A percentile compares a stretch with the other conserved stretches of the same genome.
Conservation (phyloP, 2,888 invertebrate species). For the Macaria notata region DNA sequence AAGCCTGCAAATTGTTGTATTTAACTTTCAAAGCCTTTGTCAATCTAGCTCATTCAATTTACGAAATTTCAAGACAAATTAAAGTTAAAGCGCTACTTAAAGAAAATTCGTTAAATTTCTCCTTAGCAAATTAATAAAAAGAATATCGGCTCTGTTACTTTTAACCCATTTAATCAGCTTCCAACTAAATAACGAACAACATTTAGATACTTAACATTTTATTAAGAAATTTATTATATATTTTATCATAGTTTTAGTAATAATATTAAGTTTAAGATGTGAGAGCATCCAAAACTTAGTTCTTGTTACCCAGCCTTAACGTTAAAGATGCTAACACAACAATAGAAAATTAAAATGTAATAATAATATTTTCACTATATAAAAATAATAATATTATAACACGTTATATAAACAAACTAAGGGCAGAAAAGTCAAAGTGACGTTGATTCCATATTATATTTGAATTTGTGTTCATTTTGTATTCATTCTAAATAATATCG, state of each 20-base stretch:
- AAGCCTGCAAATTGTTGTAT: no score
- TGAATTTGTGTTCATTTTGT: no score
- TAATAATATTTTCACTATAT: no score
- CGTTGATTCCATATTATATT: no score
- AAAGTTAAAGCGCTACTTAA: slow-evolving; percentile 5
- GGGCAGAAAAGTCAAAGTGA: no score
- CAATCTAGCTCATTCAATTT: slow-evolving; percentile 1
- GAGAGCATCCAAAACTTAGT: slow-evolving; percentile 40
- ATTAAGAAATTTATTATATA: slow-evolving; percentile 20
- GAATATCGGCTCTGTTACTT: slow-evolving; percentile 39
- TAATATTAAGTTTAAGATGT: slow-evolving; percentile 15
- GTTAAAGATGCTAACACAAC: slow-evolving; percentile 42
- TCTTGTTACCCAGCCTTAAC: slow-evolving; percentile 44
- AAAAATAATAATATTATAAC: no score
- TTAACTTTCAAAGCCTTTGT: slow-evolving; percentile 14
- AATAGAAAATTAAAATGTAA: background rate
- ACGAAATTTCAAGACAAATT: slow-evolving; percentile 1
- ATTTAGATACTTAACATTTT: slow-evolving; percentile 39
- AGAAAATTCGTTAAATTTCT: slow-evolving; percentile 12
- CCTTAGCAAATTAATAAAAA: slow-evolving; percentile 37
- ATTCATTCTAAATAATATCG: no score
- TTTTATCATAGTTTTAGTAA: background rate
- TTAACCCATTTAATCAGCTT: slow-evolving; percentile 42
- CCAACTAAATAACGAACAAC: slow-evolving; percentile 40
- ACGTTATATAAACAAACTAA: no score